Percentiles rank a stretch among this genome's conserved stretches.
Evolutionary conservation across 2,797 vertebrate genomes (phyloP).

Genomic region (Melanotaenia parkinsoni): DNA sequence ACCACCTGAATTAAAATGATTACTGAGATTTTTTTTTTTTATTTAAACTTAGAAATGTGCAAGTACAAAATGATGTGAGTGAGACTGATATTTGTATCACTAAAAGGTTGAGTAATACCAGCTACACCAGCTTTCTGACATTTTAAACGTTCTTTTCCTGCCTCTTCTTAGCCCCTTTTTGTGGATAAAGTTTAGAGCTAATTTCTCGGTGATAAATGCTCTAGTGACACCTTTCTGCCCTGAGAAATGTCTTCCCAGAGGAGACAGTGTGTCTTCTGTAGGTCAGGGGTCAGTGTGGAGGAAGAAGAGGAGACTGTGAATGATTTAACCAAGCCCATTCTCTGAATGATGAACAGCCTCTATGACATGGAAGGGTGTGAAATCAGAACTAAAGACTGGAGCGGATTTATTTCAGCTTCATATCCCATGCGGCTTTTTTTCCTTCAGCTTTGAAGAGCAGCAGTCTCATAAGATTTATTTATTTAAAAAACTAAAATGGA

Average conservation of each 20-base stretch:
- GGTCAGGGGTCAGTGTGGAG: constrained; percentile 44
- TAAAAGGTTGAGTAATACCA: not conserved
- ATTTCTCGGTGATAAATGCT: constrained; percentile 17
- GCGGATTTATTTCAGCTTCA: not conserved
- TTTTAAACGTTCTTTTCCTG: constrained; percentile 13
- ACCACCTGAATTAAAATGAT: not conserved
- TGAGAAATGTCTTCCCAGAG: not conserved
- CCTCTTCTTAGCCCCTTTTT: not conserved
- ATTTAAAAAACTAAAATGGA: too few relatives aligned
- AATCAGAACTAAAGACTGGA: not conserved
- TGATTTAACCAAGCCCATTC: constrained; percentile 31
- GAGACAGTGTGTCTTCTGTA: constrained; percentile 17
- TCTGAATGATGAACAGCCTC: constrained; percentile 46
- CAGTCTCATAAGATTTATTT: too few relatives aligned
- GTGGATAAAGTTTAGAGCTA: not conserved
- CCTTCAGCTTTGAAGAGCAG: not conserved
- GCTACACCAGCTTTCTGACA: not conserved
- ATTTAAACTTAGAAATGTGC: too few relatives aligned
- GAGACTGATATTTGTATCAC: not conserved
- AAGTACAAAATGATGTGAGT: not conserved
- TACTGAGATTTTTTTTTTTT: not conserved
- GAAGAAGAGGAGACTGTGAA: constrained; percentile 31
- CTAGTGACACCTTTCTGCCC: constrained; percentile 10
- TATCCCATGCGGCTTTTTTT: not conserved
- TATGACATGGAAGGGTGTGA: constrained; percentile 3